Percentiles rank a stretch among this genome's conserved stretches.
Conservation (phyloP, 2,113 vertebrate genomes). For the Castor canadensis region DNA sequence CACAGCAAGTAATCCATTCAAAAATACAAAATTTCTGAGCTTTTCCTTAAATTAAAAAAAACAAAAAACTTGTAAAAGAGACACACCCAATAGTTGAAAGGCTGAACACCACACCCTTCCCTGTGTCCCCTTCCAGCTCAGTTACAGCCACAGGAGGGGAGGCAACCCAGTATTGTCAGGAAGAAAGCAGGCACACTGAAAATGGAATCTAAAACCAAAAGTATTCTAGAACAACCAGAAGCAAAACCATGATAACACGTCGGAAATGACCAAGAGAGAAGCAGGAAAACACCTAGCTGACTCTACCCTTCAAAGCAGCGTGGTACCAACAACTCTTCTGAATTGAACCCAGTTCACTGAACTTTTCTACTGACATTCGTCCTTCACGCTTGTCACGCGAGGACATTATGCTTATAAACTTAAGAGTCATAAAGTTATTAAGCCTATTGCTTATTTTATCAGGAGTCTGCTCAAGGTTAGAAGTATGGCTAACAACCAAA, state of each 20-base stretch:
- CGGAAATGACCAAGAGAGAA: not conserved
- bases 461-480: not conserved
- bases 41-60: slow-evolving; percentile 51
- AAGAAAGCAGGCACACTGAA: slow-evolving; percentile 43
- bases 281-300: slow-evolving; percentile 23
- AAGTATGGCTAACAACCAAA: not conserved
- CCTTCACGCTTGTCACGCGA: slow-evolving; percentile 37
- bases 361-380: slow-evolving; percentile 6
- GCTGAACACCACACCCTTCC: slow-evolving; percentile 77
- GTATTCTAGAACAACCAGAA: not conserved
- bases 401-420: not conserved
- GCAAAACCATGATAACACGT: not conserved
- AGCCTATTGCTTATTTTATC: not conserved
- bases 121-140: slow-evolving; percentile 56
- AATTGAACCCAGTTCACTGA: slow-evolving; percentile 57
- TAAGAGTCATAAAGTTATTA: slow-evolving; percentile 18
- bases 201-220: slow-evolving; percentile 65
- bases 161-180: not conserved
- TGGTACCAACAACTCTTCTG: slow-evolving; percentile 31
- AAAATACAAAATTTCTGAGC: slow-evolving; percentile 34
- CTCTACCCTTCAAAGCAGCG: slow-evolving; percentile 59
- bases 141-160: not conserved
- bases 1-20: not conserved
- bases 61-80: slow-evolving; percentile 68
- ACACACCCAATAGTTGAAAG: slow-evolving; percentile 75